phyloP scores from a whole-genome alignment of 2,888 invertebrate genomes.

The Anoncus sp. region DNA sequence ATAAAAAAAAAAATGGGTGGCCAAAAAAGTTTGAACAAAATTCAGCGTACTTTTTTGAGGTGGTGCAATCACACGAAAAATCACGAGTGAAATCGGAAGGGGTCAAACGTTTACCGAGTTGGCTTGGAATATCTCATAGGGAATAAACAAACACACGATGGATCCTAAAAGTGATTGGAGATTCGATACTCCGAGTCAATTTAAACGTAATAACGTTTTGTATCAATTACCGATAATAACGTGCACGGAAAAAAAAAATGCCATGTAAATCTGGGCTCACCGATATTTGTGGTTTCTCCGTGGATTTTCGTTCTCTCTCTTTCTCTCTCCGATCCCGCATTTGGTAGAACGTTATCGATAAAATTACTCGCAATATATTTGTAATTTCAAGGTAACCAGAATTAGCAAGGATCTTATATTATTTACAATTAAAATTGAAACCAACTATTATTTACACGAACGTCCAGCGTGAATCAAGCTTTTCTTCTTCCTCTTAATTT shows the following conservation, averaged over 20 bases:
- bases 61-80: too few relatives aligned
- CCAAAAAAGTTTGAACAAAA: too few relatives aligned
- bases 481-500: not conserved
- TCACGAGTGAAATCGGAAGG: too few relatives aligned
- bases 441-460: conserved; percentile 37
- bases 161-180: too few relatives aligned
- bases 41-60: too few relatives aligned
- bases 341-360: not conserved
- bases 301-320: too few relatives aligned
- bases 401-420: not conserved
- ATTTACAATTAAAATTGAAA: conserved; percentile 34
- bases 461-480: conserved; percentile 22
- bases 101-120: too few relatives aligned
- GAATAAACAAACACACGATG: too few relatives aligned
- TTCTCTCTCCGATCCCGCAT: not conserved
- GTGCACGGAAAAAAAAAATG: not conserved
- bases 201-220: not conserved
- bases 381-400: not conserved
- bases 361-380: not conserved
- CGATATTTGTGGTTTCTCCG: not conserved
- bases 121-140: too few relatives aligned
- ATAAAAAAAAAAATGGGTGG: too few relatives aligned
- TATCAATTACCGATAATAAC: not conserved
- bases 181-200: not conserved
- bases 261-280: too few relatives aligned